Percentiles rank a stretch among this genome's conserved stretches.
Conservation (phyloP, 2,797 vertebrate species). For the Gymnothorax javanicus region DNA sequence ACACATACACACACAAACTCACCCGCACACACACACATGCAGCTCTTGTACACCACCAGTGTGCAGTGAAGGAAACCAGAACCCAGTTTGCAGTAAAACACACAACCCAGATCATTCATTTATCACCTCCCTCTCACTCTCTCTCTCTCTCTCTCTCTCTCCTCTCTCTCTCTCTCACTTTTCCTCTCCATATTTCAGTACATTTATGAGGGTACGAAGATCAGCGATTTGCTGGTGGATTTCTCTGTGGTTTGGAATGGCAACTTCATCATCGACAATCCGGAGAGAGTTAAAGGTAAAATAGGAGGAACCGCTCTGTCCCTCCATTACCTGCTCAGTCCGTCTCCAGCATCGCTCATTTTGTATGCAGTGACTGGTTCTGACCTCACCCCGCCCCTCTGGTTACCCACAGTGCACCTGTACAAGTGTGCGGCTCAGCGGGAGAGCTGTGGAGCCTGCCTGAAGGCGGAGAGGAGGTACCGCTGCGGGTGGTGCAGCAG, state of each 20-base stretch:
- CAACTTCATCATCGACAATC: slow-evolving; percentile 97
- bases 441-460: slow-evolving; percentile 94
- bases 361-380: neutral
- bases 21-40: slow-evolving; percentile 9
- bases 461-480: slow-evolving; percentile 89
- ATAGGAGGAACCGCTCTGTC: neutral
- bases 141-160: slow-evolving; percentile 51
- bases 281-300: slow-evolving; percentile 90
- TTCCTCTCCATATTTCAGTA: slow-evolving; percentile 75
- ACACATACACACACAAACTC: neutral
- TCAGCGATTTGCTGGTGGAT: slow-evolving; percentile 89
- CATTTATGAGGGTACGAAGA: slow-evolving; percentile 90
- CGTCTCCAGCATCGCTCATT: neutral
- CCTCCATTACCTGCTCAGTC: neutral
- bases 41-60: no score
- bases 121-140: neutral
- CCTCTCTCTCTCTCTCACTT: slow-evolving; percentile 45
- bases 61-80: neutral
- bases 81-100: no score
- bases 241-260: slow-evolving; percentile 96
- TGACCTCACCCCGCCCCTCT: neutral
- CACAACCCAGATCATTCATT: neutral
- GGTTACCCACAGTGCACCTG: slow-evolving; percentile 80
- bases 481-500: slow-evolving; percentile 90
- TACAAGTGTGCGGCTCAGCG: slow-evolving; percentile 94